phyloP scores from a whole-genome alignment of 2,888 invertebrate genomes.

The Pyrrhosoma nymphula region DNA sequence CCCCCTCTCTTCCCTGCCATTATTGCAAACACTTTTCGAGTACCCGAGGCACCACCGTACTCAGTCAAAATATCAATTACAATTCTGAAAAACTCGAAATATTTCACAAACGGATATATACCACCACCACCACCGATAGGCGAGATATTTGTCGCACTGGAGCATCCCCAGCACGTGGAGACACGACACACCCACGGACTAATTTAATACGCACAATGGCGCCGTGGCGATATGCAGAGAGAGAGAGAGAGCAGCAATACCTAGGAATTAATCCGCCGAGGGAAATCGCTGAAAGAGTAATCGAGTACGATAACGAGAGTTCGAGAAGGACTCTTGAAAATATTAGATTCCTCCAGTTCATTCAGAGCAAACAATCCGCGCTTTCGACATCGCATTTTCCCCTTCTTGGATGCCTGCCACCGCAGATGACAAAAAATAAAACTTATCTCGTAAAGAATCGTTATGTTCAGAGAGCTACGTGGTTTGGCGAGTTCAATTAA shows the following conservation, averaged over 20 bases:
- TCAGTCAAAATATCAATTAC: too few species aligned
- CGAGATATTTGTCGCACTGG: too few species aligned
- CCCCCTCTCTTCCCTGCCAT: too few species aligned
- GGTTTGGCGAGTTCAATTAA: not conserved
- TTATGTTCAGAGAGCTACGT: not conserved
- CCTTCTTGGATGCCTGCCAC: not conserved
- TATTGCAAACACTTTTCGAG: too few species aligned
- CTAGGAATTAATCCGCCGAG: not conserved
- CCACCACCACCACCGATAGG: too few species aligned
- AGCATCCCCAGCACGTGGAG: too few species aligned
- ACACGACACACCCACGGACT: not conserved
- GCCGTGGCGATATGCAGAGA: not conserved
- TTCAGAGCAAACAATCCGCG: not conserved
- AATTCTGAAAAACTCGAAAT: too few species aligned
- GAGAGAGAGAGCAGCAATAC: not conserved
- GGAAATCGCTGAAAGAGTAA: not conserved
- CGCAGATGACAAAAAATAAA: not conserved
- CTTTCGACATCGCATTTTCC: not conserved
- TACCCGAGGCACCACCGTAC: too few species aligned
- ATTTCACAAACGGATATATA: too few species aligned
- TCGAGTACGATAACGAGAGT: not conserved
- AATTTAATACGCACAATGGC: not conserved
- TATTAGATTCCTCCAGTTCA: not conserved
- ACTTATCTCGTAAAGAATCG: not conserved
- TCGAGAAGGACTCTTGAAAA: not conserved